phyloP scores from a whole-genome alignment of 1,140 invertebrate genomes.

The Drosophila persimilis region DNA sequence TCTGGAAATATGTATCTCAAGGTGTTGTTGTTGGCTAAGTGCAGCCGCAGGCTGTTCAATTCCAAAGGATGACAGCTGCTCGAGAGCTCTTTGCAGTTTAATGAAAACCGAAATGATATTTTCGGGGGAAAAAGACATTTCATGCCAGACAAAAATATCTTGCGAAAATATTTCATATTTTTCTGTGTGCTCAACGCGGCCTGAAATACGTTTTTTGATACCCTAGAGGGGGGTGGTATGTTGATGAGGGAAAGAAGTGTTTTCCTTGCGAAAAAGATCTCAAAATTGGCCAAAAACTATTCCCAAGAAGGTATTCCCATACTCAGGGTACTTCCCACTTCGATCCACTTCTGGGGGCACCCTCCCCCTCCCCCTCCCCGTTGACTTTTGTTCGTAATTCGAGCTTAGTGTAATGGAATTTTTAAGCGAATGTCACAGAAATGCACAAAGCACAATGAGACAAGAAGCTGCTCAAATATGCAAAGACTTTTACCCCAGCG shows the following conservation, averaged over 20 bases:
- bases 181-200: constrained; percentile 65
- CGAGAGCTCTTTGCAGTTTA: constrained; percentile 61
- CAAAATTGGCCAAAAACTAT: too few species aligned
- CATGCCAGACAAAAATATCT: constrained; percentile 15
- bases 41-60: constrained; percentile 43
- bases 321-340: neutral
- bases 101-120: constrained; percentile 63
- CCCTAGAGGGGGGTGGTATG: neutral
- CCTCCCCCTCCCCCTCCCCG: neutral
- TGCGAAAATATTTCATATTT: constrained; percentile 60
- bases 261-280: too few species aligned
- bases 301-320: too few species aligned
- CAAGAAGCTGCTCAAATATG: constrained; percentile 75
- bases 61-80: constrained; percentile 51
- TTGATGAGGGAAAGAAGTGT: neutral
- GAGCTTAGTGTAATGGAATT: constrained; percentile 78
- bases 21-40: constrained; percentile 72
- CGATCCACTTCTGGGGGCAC: neutral
- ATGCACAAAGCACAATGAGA: constrained; percentile 62
- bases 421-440: constrained; percentile 79
- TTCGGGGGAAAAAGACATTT: constrained; percentile 7
- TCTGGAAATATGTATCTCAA: constrained; percentile 30
- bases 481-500: constrained; percentile 58
- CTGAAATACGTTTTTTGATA: constrained; percentile 66
- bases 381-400: constrained; percentile 46